Percentiles rank a stretch among this genome's conserved stretches.
These are phyloP conservation scores for Clivina fossor DNA, from an alignment of 2,888 invertebrate genomes.

Conservation along the genomic window DNA sequence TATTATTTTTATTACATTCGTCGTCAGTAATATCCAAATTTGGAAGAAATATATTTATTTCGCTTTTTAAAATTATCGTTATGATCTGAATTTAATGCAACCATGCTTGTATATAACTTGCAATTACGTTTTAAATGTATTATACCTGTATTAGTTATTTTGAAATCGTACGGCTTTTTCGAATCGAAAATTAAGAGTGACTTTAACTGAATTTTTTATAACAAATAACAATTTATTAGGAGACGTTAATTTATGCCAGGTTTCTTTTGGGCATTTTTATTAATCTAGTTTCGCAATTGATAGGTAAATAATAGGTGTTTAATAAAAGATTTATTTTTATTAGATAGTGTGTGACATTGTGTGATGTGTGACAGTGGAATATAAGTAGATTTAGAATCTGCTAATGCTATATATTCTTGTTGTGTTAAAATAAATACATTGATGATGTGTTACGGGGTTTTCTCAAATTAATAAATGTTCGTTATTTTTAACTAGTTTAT, in stretches of 20 bases:
- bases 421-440: not conserved
- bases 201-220: not conserved
- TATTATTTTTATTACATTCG: not conserved
- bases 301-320: too few species aligned
- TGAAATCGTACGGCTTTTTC: not conserved
- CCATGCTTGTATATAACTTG: too few species aligned
- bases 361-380: not conserved
- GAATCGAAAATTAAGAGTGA: not conserved
- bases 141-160: not conserved
- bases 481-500: too few species aligned
- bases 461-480: too few species aligned
- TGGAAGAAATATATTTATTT: not conserved
- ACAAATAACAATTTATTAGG: not conserved
- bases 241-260: too few species aligned
- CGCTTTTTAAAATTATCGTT: not conserved
- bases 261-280: too few species aligned
- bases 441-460: too few species aligned
- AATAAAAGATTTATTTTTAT: too few species aligned
- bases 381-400: not conserved
- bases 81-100: too few species aligned
- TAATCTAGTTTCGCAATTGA: too few species aligned
- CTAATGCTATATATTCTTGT: not conserved
- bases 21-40: not conserved
- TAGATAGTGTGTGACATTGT: conserved; percentile 3
- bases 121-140: not conserved